Conservation (phyloP, 2,888 invertebrate genomes). For the Spicauda simplicius region DNA sequence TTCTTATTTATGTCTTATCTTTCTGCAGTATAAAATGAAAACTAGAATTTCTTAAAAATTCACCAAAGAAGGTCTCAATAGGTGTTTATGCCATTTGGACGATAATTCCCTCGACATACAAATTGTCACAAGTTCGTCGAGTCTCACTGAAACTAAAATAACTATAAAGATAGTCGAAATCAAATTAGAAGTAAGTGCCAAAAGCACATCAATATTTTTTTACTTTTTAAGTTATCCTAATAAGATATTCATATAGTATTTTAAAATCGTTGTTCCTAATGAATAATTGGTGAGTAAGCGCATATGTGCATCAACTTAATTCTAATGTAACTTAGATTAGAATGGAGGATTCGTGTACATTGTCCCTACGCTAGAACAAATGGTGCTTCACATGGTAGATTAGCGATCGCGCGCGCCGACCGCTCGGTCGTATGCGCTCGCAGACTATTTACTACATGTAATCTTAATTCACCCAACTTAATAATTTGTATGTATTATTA, state of each 20-base stretch:
- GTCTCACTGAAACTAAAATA: conserved; percentile 24
- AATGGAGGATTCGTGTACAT: conserved; percentile 81
- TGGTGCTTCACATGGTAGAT: conserved; percentile 83
- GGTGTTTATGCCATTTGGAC: conserved; percentile 26
- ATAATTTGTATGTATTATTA: conserved; percentile 73
- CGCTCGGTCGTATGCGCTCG: conserved; percentile 40
- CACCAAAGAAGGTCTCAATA: conserved; percentile 68
- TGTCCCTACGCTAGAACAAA: conserved; percentile 84
- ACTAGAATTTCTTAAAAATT: conserved; percentile 48
- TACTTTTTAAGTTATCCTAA: conserved; percentile 69
- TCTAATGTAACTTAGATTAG: conserved; percentile 78
- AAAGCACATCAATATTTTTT: conserved; percentile 70
- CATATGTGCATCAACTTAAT: conserved; percentile 72
- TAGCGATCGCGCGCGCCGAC: conserved; percentile 55
- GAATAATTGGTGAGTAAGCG: conserved; percentile 74
- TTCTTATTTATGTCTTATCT: conserved; percentile 39
- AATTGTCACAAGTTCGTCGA: conserved; percentile 24
- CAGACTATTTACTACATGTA: conserved; percentile 55
- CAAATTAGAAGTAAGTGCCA: conserved; percentile 78
- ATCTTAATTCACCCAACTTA: conserved; percentile 76
- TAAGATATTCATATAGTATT: conserved; percentile 77
- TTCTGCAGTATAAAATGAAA: conserved; percentile 41
- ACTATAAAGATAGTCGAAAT: conserved; percentile 38
- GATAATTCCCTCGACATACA: conserved; percentile 6
- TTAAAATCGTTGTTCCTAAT: conserved; percentile 83